Evolutionary conservation across 2,113 vertebrate species (phyloP), one percentile per base, ranked within the genome.

Genomic region (Lontra canadensis): DNA sequence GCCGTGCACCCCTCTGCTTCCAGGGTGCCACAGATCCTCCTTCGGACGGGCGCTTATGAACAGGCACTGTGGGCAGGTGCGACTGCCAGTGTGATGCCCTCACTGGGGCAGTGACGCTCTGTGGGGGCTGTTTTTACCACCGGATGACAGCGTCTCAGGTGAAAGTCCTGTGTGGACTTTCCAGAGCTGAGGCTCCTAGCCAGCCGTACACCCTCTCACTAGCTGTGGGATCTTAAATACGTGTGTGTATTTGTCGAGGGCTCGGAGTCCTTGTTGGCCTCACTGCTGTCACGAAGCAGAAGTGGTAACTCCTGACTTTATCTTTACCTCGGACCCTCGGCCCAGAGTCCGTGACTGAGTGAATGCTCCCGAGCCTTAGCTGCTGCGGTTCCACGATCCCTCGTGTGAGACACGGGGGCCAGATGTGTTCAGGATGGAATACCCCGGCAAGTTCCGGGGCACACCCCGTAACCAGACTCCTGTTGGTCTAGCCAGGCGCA

Each of bases 271-370:
- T 88, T 13, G 0, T 47, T n/a, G 0, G 20, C 52, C 31, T 34
- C 13, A 0, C 59, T 47, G 2, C 12, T 13, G 20, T 7, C 18
- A 3, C 21, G 36, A 14, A 79, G 52, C 39, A 36, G 17, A 52
- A 49, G 1, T 59, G 3, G 14, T 12, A 2, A 2, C 10, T 6
- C 0, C 0, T 6, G 6, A 1, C 31, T 21, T 6, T 9, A 0
- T 26, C 17, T 63, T 34, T 23, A 5, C 13, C 0, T 21, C 2
- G 17, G 79, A 65, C 57, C 83, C 84, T 59, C 4, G 3, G 49
- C 25, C 0, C 42, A 14, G 20, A 74, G 55, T 61, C 61, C 18
- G 0, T 21, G 17, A 0, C 29, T 42, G 11, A 42, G 13, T 23
- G 8, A 25, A 3, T 15, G 57, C 39, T 61, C 12, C 0, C 39